phyloP scores from a whole-genome alignment of 2,888 invertebrate genomes.

The Operophtera brumata region DNA sequence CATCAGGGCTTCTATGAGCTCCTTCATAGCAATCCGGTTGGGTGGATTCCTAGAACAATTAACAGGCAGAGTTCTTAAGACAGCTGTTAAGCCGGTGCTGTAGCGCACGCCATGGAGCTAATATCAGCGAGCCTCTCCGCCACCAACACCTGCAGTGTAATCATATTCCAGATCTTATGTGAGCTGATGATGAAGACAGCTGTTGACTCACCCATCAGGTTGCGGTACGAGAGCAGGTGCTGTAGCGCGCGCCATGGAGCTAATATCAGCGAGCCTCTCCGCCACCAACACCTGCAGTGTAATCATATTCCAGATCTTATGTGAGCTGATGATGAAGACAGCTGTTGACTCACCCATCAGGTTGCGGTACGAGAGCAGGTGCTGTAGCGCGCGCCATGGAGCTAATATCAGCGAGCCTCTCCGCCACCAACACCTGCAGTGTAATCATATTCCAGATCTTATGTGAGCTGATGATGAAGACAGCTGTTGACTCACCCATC shows the following conservation, averaged over 20 bases:
- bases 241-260: slow-evolving; percentile 84
- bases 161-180: slow-evolving; percentile 81
- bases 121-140: slow-evolving; percentile 86
- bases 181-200: no score
- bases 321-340: no score
- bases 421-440: slow-evolving; percentile 84
- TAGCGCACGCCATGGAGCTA: slow-evolving; percentile 84
- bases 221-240: slow-evolving; percentile 88
- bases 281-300: slow-evolving; percentile 83
- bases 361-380: slow-evolving; percentile 87
- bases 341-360: slow-evolving; percentile 82
- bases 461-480: no score
- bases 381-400: slow-evolving; percentile 84
- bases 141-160: slow-evolving; percentile 82
- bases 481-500: slow-evolving; percentile 82
- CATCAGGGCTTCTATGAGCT: slow-evolving; percentile 68
- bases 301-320: slow-evolving; percentile 82
- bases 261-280: slow-evolving; percentile 86
- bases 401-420: slow-evolving; percentile 86
- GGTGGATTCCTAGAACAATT: slow-evolving; percentile 55
- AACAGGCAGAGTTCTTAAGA: not conserved
- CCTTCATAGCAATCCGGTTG: slow-evolving; percentile 71
- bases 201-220: slow-evolving; percentile 82
- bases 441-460: slow-evolving; percentile 83
- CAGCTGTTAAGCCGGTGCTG: slow-evolving; percentile 79